Evolutionary conservation across 1,140 invertebrate species (phyloP).

Genomic region (Dryas iulia): DNA sequence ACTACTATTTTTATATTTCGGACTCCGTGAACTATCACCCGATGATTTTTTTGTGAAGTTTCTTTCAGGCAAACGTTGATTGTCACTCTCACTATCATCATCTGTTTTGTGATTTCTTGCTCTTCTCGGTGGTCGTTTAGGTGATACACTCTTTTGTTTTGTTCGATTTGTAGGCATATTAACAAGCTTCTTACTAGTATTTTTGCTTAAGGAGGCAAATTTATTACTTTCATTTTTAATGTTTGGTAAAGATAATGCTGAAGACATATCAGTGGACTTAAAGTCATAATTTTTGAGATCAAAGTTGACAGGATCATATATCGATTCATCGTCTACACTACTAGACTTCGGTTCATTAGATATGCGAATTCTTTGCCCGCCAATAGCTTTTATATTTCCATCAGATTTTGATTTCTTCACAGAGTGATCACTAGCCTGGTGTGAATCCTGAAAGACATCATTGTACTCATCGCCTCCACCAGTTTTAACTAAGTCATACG

Average conservation of each 20-base stretch:
- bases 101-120: constrained; percentile 66
- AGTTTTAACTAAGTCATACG: constrained; percentile 88
- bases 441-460: constrained; percentile 61
- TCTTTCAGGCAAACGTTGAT: constrained; percentile 61
- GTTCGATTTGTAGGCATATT: constrained; percentile 55
- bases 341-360: constrained; percentile 68
- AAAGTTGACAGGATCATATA: constrained; percentile 73
- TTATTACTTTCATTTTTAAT: constrained; percentile 72
- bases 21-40: constrained; percentile 39
- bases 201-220: constrained; percentile 54
- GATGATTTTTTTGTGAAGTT: constrained; percentile 50
- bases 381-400: constrained; percentile 80
- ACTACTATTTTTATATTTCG: constrained; percentile 62
- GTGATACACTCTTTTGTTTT: constrained; percentile 73
- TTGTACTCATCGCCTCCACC: constrained; percentile 61
- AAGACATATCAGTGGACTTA: constrained; percentile 61
- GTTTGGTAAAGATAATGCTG: constrained; percentile 65
- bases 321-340: constrained; percentile 56
- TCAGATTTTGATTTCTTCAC: constrained; percentile 60
- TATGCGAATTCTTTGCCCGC: constrained; percentile 81
- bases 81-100: constrained; percentile 75
- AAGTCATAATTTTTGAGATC: constrained; percentile 72
- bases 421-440: constrained; percentile 46
- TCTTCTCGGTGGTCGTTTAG: constrained; percentile 71
- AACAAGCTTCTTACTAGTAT: constrained; percentile 57